Base-by-base conservation (phyloP, 2,888 invertebrate genomes). In the Drosophila quinaria region DNA sequence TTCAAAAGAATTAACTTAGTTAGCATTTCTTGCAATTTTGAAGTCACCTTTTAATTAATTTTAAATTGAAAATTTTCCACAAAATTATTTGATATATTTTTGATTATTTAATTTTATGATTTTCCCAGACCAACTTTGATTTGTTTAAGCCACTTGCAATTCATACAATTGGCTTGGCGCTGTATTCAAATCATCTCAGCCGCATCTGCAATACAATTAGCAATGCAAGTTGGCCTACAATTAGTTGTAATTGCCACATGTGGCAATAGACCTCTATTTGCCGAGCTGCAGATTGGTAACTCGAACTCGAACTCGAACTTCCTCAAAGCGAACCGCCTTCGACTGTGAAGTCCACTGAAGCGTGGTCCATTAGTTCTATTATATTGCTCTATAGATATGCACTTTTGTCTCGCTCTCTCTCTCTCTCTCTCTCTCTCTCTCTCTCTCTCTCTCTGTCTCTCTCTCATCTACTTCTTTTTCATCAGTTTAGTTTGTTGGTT, bases 351-450 rank as follows among this genome's bases (percentile, higher is more conserved):
- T 15, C 60, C 63, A 61, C 52, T 58, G 77, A 66, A 74, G 77
- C 77, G 66, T 74, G 65, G 22, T 62, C 65, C 77, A 76, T 74
- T 61, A 64, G 42, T 47, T 75, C 63, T 42, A 31, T 49, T 54
- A 73, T 71, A 63, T 50, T 51, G 41, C 50, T 22, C 4, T 22
- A 51, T 29, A 55, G 33, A 46, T 13, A 31, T 50, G 15, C 29
- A 47, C 19, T 44, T 29, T 15, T 29, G 15, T 22, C 22, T 19
- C 19, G 4, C 22, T 22, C 4, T 22, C 22, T 22, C 22, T 22
- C 22, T 35, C 1, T 17, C 13, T 19, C 9, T 29, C 19, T 22
- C 22, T 19, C 19, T 22, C 22, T 22, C 4, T 22, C 22, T 22
- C 22, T 22, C 22, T 35, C 1, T 17, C 13, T 19, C 9, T 60